Evolutionary conservation across 2,113 vertebrate genomes (phyloP), one percentile per base, ranked within the genome.

Genomic region (Podiceps cristatus): DNA sequence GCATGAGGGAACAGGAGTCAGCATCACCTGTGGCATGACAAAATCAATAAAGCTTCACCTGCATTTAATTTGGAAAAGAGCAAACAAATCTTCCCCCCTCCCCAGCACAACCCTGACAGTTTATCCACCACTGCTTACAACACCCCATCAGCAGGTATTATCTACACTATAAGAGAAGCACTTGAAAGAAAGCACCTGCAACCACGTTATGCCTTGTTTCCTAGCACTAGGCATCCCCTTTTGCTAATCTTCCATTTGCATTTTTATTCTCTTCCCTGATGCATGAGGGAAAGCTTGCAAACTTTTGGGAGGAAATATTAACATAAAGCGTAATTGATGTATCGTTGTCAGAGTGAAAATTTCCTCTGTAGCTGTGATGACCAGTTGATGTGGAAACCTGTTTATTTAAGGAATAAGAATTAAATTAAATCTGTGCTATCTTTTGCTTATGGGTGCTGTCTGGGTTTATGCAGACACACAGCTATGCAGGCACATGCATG

Each of bases 401-500:
- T 23, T 60, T 22, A 22, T 25, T 27, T 44, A 62, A 63, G 37
- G 40, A 56, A 28, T 18, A 28, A 28, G 56, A 49, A 63, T 68
- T 22, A 63, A 55, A 71, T 23, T 22, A 63, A 55, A 71, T 23
- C 66, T 18, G 28, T 3, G 7, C 17, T 8, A 24, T 20, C 13
- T 29, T 67, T 31, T 10, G 11, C 63, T 47, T 3, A 40, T 1
- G 19, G 73, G 8, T 23, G 27, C 27, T 18, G 18, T 14, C 33
- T 9, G 27, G 40, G 47, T 11, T 88, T 18, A 27, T 2, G 28
- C 27, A 40, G 37, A 47, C 31, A 14, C 77, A 37, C 3, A 7
- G 66, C 15, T 33, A 28, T 6, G 33, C 33, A 31, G 20, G 27
- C 28, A 16, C 13, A 13, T 0, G 13, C 9, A 1, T 6, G 15